Evolutionary conservation across 1,140 invertebrate genomes (phyloP), one percentile per base, ranked within the genome.

Genomic region (Drosophila ercepeae): DNA sequence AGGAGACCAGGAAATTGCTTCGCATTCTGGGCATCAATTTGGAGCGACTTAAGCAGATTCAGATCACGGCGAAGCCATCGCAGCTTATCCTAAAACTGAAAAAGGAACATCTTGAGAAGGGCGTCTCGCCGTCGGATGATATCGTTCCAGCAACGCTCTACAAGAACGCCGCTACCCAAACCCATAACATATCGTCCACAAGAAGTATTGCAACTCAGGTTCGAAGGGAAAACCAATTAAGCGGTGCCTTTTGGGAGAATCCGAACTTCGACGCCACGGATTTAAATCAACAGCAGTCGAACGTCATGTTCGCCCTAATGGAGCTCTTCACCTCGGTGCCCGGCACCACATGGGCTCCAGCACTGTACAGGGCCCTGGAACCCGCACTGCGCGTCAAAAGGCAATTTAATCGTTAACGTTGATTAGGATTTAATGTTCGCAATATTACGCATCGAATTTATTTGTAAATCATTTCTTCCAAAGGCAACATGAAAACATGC

Each of bases 21-120:
- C 73, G 64, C 11, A 19, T 81, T 1, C 57, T 86, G 2, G 76
- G 68, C 19, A 65, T 81, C 3, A 32, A 67, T 45, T 64, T 61
- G 23, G 13, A 36, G 4, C 63, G 55, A 4, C 8, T 86, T 0
- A 74, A 64, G 51, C n/a, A 70, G 19, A 48, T 86, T 0, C 27
- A 74, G 9, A 2, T 9, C 4, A 77, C 71, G 3, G 44, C 49
- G 0, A 72, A 68, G 19, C 67, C 57, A 0, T 72, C 70, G 19
- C 68, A 74, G 50, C 29, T 19, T 0, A 63, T 84, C 0, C 70
- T 76, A 0, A 76, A 69, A 21, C 36, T 79, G 5, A 60, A 53
- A 2, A 21, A 63, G 16, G 41, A 58, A 11, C 50, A 48, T 0
- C 6, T 49, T 1, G 34, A 58, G 23, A 34, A 41, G 21, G 34